Conservation (phyloP, 2,888 invertebrate species). For the Callinectes sapidus region DNA sequence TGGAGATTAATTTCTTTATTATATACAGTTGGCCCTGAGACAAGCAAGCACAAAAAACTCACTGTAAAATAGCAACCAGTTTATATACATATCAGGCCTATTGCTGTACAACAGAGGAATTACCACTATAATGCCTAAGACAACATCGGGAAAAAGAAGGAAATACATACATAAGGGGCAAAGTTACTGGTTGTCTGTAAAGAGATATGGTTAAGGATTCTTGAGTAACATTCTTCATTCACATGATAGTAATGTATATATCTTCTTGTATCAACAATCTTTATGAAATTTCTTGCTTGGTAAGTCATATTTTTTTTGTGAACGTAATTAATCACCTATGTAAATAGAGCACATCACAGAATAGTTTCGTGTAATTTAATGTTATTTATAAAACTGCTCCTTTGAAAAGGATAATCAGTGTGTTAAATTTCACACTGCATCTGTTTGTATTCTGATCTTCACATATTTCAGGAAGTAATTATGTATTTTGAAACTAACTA, state of each 20-base stretch:
- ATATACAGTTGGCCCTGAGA: constrained; percentile 29
- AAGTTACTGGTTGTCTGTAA: neutral
- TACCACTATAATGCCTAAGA: neutral
- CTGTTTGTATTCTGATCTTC: neutral
- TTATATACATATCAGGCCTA: constrained; percentile 21
- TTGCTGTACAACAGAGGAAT: neutral
- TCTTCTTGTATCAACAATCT: neutral
- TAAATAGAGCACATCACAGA: neutral
- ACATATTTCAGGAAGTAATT: neutral
- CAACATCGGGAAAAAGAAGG: neutral
- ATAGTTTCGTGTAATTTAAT: neutral
- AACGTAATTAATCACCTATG: neutral
- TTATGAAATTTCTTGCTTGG: neutral
- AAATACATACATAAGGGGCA: neutral
- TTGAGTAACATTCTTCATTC: neutral
- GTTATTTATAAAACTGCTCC: neutral
- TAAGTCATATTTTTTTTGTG: neutral
- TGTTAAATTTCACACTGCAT: neutral
- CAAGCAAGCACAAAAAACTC: constrained; percentile 17
- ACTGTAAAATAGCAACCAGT: constrained; percentile 6
- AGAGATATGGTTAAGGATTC: neutral
- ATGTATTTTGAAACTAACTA: neutral
- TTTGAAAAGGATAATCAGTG: neutral
- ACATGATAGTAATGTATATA: neutral
- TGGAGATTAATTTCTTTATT: neutral